Base-by-base conservation (phyloP, 2,888 invertebrate species). In the Protophormia terraenovae region DNA sequence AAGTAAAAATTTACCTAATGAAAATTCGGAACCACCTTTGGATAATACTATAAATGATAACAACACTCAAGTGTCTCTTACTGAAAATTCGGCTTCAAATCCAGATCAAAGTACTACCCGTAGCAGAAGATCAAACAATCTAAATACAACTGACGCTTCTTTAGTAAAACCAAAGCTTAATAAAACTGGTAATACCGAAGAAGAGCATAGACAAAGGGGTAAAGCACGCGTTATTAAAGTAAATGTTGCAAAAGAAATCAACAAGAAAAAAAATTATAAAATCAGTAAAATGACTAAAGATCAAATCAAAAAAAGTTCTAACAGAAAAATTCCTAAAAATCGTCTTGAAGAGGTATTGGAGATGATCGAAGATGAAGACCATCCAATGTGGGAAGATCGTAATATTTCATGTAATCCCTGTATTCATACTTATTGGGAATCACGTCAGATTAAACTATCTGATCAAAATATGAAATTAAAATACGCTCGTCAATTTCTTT, bases 351-450 rank as follows among this genome's bases (percentile, higher is more conserved):
- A 88, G 24, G 84, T 86, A 1, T 76, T 89, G 5, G 71, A 88
- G 62, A 88, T 89, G 45, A 35, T 88, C 0, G 76, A 83, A 14
- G 67, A 89, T 75, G n/a, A 75, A 0, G 71, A 86, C 4, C 88
- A 89, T 76, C 75, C 80, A n/a, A 83, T 87, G 41, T 90, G 90
- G 90, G 41, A 86, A 1, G 88, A 89, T 14, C 85, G 79, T 24
- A 89, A 89, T 50, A 64, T 58, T 22, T 88, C 89, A 4, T 90
- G 90, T 80, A 53, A 76, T 0, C 55, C 83, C 0, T 81, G 84
- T n/a, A 73, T 89, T 27, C 84, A 83, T 45, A 75, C 67, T 6
- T 55, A 67, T 45, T 29, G 73, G 24, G 58, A 82, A 24, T 8
- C 29, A 16, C 24, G 19, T n/a, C 0, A 3, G 3, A 5, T 22